Percentiles rank a stretch among this genome's conserved stretches.
phyloP scores from a whole-genome alignment of 2,113 vertebrate genomes.

The Struthidea cinerea region DNA sequence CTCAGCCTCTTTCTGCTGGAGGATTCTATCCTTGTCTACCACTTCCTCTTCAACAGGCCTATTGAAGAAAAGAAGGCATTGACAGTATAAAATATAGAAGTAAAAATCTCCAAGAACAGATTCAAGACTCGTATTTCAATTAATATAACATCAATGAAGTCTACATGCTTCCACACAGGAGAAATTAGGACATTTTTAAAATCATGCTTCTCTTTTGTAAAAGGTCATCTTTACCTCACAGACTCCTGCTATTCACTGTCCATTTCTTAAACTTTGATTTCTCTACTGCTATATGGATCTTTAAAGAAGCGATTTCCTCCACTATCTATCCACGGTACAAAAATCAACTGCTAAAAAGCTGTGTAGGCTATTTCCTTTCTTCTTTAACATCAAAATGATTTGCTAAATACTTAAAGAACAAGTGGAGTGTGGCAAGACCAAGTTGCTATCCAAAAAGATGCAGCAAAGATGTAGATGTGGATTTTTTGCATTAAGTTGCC shows the following conservation, averaged over 20 bases:
- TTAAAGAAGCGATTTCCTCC: neutral
- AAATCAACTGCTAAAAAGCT: neutral
- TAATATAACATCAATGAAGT: neutral
- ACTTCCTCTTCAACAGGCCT: constrained; percentile 88
- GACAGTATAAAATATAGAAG: neutral
- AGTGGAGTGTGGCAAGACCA: neutral
- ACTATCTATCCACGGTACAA: neutral
- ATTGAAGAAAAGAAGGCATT: neutral
- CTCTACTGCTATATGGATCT: neutral
- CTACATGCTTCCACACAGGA: neutral
- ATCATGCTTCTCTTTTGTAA: neutral
- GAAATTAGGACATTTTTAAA: neutral
- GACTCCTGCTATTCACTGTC: neutral
- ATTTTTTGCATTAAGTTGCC: neutral
- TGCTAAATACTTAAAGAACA: neutral
- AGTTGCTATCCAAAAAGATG: neutral
- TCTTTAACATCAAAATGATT: neutral
- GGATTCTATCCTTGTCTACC: constrained; percentile 90
- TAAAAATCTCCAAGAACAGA: neutral
- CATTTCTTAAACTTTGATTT: neutral
- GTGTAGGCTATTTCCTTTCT: neutral
- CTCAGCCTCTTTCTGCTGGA: constrained; percentile 91
- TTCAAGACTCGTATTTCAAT: neutral
- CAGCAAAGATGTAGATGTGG: neutral
- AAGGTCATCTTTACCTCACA: neutral